These are phyloP conservation scores for Tiaroga cobitis DNA, from an alignment of 2,797 vertebrate genomes.

Conservation along the genomic window DNA sequence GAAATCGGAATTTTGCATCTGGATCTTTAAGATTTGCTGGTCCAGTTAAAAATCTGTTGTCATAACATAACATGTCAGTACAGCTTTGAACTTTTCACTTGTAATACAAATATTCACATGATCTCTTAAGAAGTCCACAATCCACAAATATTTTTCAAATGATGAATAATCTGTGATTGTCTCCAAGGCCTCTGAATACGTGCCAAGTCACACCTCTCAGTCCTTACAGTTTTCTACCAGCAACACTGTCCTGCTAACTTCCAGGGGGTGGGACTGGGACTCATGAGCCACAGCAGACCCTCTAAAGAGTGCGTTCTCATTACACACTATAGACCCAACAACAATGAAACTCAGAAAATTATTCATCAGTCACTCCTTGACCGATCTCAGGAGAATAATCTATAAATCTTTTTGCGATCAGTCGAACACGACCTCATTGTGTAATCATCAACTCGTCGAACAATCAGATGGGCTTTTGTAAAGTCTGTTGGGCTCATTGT, in stretches of 20 bases:
- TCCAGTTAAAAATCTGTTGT: constrained; percentile 92
- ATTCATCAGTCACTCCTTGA: constrained; percentile 31
- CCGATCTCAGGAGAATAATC: constrained; percentile 29
- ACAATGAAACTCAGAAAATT: constrained; percentile 6
- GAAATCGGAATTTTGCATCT: constrained; percentile 94
- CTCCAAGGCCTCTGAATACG: background rate
- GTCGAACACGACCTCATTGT: constrained; percentile 24
- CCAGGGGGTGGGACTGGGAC: background rate
- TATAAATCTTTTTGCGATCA: constrained; percentile 41
- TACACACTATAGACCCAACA: constrained; percentile 10
- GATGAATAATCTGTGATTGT: background rate
- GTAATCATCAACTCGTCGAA: constrained; percentile 7
- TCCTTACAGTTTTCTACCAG: background rate
- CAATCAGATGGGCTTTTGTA: constrained; percentile 18
- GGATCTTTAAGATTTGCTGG: constrained; percentile 94
- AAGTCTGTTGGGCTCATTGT: constrained; percentile 19
- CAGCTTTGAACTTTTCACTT: background rate
- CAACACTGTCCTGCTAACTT: constrained; percentile 13
- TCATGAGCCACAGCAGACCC: constrained; percentile 5
- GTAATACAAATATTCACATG: background rate
- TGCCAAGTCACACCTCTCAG: background rate
- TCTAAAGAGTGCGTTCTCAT: background rate
- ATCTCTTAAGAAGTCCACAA: background rate
- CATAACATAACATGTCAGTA: constrained; percentile 1
- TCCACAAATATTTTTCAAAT: constrained; percentile 2